A percentile compares a stretch with the other conserved stretches of the same genome.
Conservation (phyloP, 2,113 vertebrate species). For the Phodopus roborovskii region DNA sequence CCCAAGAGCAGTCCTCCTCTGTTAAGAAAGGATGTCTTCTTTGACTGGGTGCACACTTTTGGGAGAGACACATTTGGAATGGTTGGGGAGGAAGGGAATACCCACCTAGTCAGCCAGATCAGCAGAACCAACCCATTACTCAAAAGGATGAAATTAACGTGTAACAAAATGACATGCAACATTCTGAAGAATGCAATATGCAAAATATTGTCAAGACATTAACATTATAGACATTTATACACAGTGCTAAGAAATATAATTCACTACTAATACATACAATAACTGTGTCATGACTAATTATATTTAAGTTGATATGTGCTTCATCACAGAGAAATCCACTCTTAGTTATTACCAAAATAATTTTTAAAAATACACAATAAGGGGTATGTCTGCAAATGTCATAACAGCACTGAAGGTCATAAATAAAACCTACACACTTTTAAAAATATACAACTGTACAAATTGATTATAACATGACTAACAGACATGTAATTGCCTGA, state of each 20-base stretch:
- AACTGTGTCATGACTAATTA: not conserved
- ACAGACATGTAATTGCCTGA: not conserved
- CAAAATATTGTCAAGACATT: not conserved
- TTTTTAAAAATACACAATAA: not conserved
- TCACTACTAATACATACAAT: not conserved
- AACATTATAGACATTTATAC: not conserved
- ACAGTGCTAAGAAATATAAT: not conserved
- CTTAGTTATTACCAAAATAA: too few species aligned
- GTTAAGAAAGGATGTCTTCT: not conserved
- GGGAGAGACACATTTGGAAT: not conserved
- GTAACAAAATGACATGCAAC: not conserved
- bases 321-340: slow-evolving; percentile 16
- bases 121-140: not conserved
- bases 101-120: not conserved
- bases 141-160: not conserved
- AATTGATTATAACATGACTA: not conserved
- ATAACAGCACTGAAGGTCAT: not conserved
- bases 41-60: not conserved
- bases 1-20: not conserved
- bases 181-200: not conserved
- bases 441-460: not conserved
- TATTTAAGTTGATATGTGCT: not conserved
- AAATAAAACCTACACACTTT: not conserved
- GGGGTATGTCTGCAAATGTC: not conserved
- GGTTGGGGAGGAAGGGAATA: not conserved